A percentile compares a stretch with the other conserved stretches of the same genome.
phyloP scores from a whole-genome alignment of 2,888 invertebrate genomes.

The Phortica magna region DNA sequence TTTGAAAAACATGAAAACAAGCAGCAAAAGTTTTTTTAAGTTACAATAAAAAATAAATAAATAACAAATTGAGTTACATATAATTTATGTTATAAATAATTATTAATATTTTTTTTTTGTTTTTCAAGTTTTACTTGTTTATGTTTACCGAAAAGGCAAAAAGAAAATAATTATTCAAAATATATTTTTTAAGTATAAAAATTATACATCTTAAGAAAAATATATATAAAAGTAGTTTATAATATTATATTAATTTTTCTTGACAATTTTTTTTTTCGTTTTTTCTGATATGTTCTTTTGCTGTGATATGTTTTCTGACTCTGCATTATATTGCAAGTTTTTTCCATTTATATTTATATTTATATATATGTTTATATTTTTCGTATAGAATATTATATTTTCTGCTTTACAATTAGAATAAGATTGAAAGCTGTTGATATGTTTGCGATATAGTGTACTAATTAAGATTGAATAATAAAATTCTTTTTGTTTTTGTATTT shows the following conservation, averaged over 20 bases:
- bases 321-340: not conserved
- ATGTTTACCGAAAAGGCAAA: not conserved
- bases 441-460: slow-evolving; percentile 53
- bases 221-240: not conserved
- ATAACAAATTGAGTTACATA: not conserved
- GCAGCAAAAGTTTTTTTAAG: slow-evolving; percentile 49
- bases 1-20: slow-evolving; percentile 66
- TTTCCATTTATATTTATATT: slow-evolving; percentile 42
- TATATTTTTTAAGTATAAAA: no score
- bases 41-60: not conserved
- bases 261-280: not conserved
- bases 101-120: not conserved
- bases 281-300: slow-evolving; percentile 47
- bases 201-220: not conserved
- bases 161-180: not conserved
- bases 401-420: slow-evolving; percentile 43
- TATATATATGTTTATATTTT: slow-evolving; percentile 37
- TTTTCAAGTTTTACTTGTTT: not conserved
- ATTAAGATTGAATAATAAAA: slow-evolving; percentile 39
- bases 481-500: slow-evolving; percentile 44
- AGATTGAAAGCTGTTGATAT: slow-evolving; percentile 53
- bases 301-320: slow-evolving; percentile 37
- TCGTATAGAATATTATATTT: slow-evolving; percentile 29
- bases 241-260: not conserved
- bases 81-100: not conserved